Evolutionary conservation across 2,797 vertebrate genomes (phyloP).

Genomic region (Chelidonichthys spinosus): DNA sequence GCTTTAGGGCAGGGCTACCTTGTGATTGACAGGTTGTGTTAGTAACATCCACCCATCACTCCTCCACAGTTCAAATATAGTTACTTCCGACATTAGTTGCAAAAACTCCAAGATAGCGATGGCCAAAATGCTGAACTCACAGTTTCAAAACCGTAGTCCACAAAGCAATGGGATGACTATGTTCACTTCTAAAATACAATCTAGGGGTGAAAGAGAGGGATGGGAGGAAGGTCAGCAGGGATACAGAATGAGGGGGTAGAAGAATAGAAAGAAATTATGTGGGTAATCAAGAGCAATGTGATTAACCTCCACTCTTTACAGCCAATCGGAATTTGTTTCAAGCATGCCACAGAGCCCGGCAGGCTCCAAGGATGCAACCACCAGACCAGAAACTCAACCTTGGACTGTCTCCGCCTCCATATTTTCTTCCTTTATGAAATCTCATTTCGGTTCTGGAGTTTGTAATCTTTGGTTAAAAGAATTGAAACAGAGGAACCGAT

Average conservation of each 20-base stretch:
- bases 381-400: constrained; percentile 23
- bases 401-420: neutral
- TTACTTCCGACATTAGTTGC: no score
- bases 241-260: constrained; percentile 34
- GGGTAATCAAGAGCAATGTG: constrained; percentile 16
- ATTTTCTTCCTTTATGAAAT: neutral
- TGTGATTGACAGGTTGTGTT: no score
- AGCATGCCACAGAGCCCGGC: neutral
- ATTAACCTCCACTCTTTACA: constrained; percentile 7
- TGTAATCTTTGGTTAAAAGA: constrained; percentile 18
- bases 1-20: no score
- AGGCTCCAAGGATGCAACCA: constrained; percentile 17
- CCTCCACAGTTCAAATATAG: no score
- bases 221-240: constrained; percentile 15
- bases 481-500: constrained; percentile 6
- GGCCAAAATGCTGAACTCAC: no score
- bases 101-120: no score
- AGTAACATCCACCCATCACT: no score
- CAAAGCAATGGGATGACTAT: no score
- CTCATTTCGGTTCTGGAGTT: constrained; percentile 26
- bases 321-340: constrained; percentile 28
- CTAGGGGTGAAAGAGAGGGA: constrained; percentile 23
- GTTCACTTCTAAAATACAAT: no score
- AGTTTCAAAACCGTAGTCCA: no score
- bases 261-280: constrained; percentile 18